Evolutionary conservation across 2,888 invertebrate genomes (phyloP).

Genomic region (Smittia sp.): DNA sequence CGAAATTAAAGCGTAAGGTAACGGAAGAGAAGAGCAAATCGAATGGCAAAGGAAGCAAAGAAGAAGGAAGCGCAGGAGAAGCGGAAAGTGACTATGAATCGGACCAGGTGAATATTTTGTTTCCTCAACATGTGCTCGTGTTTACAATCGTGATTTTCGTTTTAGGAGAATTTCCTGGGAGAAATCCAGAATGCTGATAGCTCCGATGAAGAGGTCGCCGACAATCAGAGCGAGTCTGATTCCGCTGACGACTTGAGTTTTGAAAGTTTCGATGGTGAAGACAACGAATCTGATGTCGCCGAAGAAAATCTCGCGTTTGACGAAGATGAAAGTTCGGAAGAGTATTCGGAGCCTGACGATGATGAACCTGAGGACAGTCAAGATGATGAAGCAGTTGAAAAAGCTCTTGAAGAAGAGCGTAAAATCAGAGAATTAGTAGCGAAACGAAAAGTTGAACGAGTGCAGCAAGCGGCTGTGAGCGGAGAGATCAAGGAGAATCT

Average conservation of each 20-base stretch:
- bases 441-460: slow-evolving; percentile 35
- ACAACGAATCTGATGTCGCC: slow-evolving; percentile 48
- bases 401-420: slow-evolving; percentile 45
- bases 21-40: neutral
- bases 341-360: slow-evolving; percentile 45
- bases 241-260: slow-evolving; percentile 54
- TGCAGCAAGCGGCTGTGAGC: slow-evolving; percentile 39
- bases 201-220: slow-evolving; percentile 53
- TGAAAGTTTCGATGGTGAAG: slow-evolving; percentile 58
- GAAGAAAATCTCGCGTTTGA: slow-evolving; percentile 43
- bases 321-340: slow-evolving; percentile 43
- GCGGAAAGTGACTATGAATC: slow-evolving; percentile 28
- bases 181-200: slow-evolving; percentile 53
- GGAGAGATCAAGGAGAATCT: slow-evolving; percentile 25
- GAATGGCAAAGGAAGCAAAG: neutral
- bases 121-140: slow-evolving; percentile 32
- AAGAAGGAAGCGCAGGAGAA: neutral
- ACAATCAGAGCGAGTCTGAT: slow-evolving; percentile 48
- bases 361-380: slow-evolving; percentile 47
- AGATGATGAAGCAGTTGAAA: slow-evolving; percentile 49
- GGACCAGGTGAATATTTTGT: slow-evolving; percentile 27
- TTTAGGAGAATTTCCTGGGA: slow-evolving; percentile 51
- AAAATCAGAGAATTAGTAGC: slow-evolving; percentile 42
- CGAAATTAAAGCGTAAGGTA: slow-evolving; percentile 17
- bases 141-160: slow-evolving; percentile 40